phyloP scores from a whole-genome alignment of 2,888 invertebrate genomes.

The Beris chalybata region DNA sequence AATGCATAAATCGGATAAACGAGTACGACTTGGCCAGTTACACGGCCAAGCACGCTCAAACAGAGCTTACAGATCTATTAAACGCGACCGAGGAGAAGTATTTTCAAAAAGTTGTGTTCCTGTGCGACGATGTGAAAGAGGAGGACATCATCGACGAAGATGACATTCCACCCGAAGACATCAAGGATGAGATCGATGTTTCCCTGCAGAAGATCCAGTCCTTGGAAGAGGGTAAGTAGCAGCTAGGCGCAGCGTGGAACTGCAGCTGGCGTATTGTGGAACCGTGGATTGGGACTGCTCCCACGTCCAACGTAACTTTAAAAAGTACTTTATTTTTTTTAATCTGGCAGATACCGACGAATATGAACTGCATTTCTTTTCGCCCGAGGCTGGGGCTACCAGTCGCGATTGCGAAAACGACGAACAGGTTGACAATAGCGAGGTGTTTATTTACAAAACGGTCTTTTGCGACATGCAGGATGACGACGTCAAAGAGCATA shows the following conservation, averaged over 20 bases:
- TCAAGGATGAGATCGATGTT: neutral
- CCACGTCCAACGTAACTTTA: neutral
- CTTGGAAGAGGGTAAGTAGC: neutral
- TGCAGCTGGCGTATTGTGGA: neutral
- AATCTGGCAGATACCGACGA: conserved; percentile 30
- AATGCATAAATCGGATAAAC: conserved; percentile 38
- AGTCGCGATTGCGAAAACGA: neutral
- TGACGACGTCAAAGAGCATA: neutral
- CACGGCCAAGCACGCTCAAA: conserved; percentile 35
- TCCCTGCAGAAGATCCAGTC: neutral
- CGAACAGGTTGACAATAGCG: neutral
- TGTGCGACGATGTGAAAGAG: conserved; percentile 2
- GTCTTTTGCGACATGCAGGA: neutral
- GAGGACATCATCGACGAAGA: conserved; percentile 9
- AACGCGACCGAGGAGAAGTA: conserved; percentile 29
- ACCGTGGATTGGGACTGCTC: neutral
- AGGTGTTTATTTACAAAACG: no score
- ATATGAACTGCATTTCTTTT: conserved; percentile 32
- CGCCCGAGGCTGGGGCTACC: neutral
- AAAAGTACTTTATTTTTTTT: neutral
- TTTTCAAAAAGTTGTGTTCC: conserved; percentile 14
- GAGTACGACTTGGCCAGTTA: conserved; percentile 39
- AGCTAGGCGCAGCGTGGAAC: no score
- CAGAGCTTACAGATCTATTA: conserved; percentile 34
- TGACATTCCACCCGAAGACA: neutral